Percentiles rank a stretch among this genome's conserved stretches.
These are phyloP conservation scores for Theocolax elegans DNA, from an alignment of 1,140 invertebrate species.

Conservation along the genomic window DNA sequence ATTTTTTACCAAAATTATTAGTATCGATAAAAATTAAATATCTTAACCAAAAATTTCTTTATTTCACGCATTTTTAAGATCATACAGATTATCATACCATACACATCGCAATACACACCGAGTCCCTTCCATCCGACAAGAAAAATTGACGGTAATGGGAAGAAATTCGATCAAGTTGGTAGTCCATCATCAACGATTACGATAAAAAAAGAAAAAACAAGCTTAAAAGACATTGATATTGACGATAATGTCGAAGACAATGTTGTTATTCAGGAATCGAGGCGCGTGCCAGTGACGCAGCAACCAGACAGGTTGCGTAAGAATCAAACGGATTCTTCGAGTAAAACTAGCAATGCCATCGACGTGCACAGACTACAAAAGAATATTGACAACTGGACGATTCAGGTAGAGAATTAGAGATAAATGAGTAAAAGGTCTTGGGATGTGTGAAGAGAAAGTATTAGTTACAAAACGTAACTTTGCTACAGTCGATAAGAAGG, in stretches of 20 bases:
- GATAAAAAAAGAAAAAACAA: constrained; percentile 6
- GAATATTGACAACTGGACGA: constrained; percentile 87
- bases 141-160: constrained; percentile 54
- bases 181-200: not conserved
- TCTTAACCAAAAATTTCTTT: too few relatives aligned
- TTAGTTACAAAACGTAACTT: too few relatives aligned
- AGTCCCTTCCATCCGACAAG: constrained; percentile 65
- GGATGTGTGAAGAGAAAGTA: too few relatives aligned
- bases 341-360: constrained; percentile 68
- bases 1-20: constrained; percentile 13
- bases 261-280: constrained; percentile 59
- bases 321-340: constrained; percentile 55
- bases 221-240: constrained; percentile 45
- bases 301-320: constrained; percentile 52
- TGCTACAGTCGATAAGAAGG: too few relatives aligned
- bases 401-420: too few relatives aligned
- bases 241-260: constrained; percentile 50
- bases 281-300: constrained; percentile 56
- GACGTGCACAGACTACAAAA: constrained; percentile 80
- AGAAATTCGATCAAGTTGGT: constrained; percentile 51
- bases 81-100: constrained; percentile 82
- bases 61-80: constrained; percentile 60
- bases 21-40: too few relatives aligned
- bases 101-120: constrained; percentile 74
- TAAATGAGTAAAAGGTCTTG: too few relatives aligned